phyloP scores from a whole-genome alignment of 1,140 invertebrate species.

The Helicoverpa armigera region DNA sequence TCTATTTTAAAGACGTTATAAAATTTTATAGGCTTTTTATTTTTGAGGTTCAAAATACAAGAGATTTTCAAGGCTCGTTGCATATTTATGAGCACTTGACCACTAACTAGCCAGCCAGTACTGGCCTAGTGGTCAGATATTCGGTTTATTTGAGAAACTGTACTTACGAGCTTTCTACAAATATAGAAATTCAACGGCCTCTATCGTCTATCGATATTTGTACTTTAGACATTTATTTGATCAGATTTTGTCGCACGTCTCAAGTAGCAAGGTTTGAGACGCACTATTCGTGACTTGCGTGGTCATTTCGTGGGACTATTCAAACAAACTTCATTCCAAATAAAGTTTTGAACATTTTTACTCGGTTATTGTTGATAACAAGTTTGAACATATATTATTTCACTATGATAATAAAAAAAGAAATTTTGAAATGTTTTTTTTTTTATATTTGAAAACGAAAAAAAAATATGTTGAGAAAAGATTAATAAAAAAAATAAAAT shows the following conservation, averaged over 20 bases:
- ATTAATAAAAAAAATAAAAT: too few relatives aligned
- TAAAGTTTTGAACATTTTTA: too few relatives aligned
- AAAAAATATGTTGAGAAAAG: too few relatives aligned
- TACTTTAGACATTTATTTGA: conserved; percentile 12
- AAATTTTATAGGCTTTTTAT: not conserved
- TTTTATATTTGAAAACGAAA: too few relatives aligned
- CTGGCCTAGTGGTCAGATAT: not conserved
- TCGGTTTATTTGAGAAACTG: conserved; percentile 25
- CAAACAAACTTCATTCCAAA: too few relatives aligned
- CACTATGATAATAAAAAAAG: too few relatives aligned
- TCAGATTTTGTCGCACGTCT: not conserved
- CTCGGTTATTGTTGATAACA: too few relatives aligned
- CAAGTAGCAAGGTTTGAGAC: conserved; percentile 5
- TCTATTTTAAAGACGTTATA: not conserved
- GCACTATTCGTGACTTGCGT: too few relatives aligned
- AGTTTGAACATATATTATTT: too few relatives aligned
- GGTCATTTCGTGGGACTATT: not conserved
- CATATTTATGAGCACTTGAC: conserved; percentile 28
- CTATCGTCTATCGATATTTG: conserved; percentile 10
- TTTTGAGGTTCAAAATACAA: not conserved
- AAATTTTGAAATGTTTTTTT: too few relatives aligned
- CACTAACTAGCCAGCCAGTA: not conserved
- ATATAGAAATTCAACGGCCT: conserved; percentile 58
- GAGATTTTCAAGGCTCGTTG: conserved; percentile 24
- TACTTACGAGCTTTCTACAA: conserved; percentile 55